Base-by-base conservation (phyloP, 2,797 vertebrate species). In the Anas bahamensis region DNA sequence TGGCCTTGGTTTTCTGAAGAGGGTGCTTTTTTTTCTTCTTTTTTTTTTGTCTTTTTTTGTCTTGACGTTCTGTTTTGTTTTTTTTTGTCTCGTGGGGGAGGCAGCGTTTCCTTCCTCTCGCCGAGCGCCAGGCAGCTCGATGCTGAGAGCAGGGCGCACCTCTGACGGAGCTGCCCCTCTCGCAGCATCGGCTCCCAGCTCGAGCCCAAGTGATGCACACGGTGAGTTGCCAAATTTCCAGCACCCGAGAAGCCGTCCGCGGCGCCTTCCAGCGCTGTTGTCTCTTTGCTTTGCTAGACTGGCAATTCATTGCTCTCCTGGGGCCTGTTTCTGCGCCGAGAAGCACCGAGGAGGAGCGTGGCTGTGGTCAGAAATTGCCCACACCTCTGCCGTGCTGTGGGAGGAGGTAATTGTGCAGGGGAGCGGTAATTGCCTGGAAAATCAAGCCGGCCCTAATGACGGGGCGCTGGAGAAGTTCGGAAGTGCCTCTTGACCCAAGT, bases 361-460 rank as follows among this genome's bases (percentile, higher is more conserved):
- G 97, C 97, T 98, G 97, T 92, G 96, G 96, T 97, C 97, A 97
- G 94, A 97, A 98, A 97, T 97, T 94, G 77, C 95, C 95, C 92
- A 68, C 65, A 68, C 65, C 72, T 83, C 24, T 9, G 8, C 75
- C 75, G 53, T 88, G 81, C 97, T 98, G 97, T 57, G 82, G 89
- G 96, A 97, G 96, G 97, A 65, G 29, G 56, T 90, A 84, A 79
- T 88, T 70, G 56, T 83, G 72, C 56, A 66, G 76, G 16, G 28
- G 46, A 86, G 97, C 93, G 93, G 97, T 99, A 98, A 99, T 98
- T 98, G 98, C 98, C 97, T 95, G 95, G 96, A 98, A 97, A 96
- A 89, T 75, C 50, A 73, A 88, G 76, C 79, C 46, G 57, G 95
- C 96, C 94, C 82, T 95, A 64, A 75, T 53, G 74, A 81, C 3